Evolutionary conservation across 2,888 invertebrate genomes (phyloP).

Genomic region (Hydrotaea cyrtoneurina): DNA sequence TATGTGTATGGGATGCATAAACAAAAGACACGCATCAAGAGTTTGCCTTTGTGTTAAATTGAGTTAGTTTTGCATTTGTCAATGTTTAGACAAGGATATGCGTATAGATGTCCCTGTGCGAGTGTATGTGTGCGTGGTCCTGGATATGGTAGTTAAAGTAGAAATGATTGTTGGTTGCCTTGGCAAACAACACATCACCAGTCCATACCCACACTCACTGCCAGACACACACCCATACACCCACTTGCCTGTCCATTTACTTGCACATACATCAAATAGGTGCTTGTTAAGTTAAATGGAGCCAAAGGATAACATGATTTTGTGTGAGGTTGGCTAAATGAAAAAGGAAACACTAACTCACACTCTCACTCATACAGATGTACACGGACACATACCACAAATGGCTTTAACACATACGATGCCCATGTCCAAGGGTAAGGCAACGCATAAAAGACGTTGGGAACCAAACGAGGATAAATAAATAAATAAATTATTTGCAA

Average conservation of each 20-base stretch:
- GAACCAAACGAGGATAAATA: background rate
- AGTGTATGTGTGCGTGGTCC: background rate
- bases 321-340: conserved; percentile 63
- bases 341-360: conserved; percentile 37
- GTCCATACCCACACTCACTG: conserved; percentile 22
- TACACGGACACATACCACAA: conserved; percentile 29
- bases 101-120: background rate
- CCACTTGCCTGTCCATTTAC: conserved; percentile 41
- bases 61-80: conserved; percentile 66
- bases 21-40: conserved; percentile 8
- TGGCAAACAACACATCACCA: conserved; percentile 26
- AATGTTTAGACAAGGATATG: conserved; percentile 60
- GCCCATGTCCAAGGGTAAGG: too few relatives aligned
- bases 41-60: conserved; percentile 64
- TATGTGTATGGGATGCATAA: background rate
- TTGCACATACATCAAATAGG: conserved; percentile 45
- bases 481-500: conserved; percentile 18
- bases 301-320: conserved; percentile 67
- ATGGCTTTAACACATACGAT: conserved; percentile 27
- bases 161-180: conserved; percentile 57
- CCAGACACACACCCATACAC: conserved; percentile 27
- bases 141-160: conserved; percentile 21
- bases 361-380: background rate
- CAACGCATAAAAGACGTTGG: too few relatives aligned
- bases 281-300: conserved; percentile 68